Conservation (phyloP, 35 echinoderm and acorn worm species). For the Ptychodera flava region DNA sequence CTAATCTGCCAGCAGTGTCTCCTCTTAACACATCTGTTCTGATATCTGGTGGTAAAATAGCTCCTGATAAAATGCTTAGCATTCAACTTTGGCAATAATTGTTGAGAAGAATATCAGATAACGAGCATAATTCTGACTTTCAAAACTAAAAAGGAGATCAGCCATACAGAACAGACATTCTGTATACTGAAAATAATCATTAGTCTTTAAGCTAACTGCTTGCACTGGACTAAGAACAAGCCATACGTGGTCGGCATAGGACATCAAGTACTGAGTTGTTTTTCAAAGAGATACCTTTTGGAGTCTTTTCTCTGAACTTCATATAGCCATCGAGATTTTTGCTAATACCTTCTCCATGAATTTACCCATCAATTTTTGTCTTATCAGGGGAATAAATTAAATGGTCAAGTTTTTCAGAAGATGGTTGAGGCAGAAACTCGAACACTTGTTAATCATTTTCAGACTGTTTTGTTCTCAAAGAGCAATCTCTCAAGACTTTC, state of each 20-base stretch:
- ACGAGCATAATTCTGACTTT: too few species aligned
- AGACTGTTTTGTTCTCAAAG: neutral
- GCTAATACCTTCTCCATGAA: neutral
- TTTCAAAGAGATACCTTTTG: neutral
- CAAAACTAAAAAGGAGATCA: too few species aligned
- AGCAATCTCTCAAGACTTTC: too few species aligned
- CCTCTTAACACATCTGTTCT: slow-evolving; percentile 3
- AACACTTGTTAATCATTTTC: too few species aligned
- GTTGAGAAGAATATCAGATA: too few species aligned
- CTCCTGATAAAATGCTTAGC: neutral
- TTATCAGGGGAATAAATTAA: too few species aligned
- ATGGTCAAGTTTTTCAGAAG: too few species aligned
- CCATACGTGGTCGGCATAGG: slow-evolving; percentile 3
- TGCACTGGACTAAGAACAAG: neutral
- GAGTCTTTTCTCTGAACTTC: neutral
- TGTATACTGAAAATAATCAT: neutral
- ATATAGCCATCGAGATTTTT: neutral
- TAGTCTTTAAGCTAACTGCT: neutral
- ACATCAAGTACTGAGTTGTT: neutral
- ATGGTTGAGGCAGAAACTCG: too few species aligned
- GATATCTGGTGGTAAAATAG: neutral
- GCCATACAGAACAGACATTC: neutral
- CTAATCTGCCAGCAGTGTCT: slow-evolving; percentile 4
- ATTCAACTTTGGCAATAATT: too few species aligned
- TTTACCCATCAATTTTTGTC: too few species aligned